These are phyloP conservation scores for Lophotriccus pileatus DNA, from an alignment of 2,797 vertebrate genomes.

Conservation along the genomic window DNA sequence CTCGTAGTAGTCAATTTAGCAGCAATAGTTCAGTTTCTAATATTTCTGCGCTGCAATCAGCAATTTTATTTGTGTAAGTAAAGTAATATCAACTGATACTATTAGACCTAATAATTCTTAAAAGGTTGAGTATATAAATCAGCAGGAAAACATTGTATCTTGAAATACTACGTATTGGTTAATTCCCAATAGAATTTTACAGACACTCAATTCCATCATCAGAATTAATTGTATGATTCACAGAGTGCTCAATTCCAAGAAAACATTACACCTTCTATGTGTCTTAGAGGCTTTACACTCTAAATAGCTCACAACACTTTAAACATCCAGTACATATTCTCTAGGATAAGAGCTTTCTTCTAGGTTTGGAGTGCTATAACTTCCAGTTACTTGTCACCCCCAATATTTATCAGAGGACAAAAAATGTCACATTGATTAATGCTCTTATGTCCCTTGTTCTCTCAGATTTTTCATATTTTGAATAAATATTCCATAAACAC, in stretches of 20 bases:
- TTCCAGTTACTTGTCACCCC: not conserved
- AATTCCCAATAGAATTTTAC: not conserved
- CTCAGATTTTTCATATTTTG: not conserved
- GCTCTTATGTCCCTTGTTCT: not conserved
- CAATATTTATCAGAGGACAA: not conserved
- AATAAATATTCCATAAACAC: not conserved
- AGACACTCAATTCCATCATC: not conserved
- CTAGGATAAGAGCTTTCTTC: not conserved
- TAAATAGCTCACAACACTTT: not conserved
- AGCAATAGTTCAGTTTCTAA: conserved; percentile 1
- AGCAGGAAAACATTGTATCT: not conserved
- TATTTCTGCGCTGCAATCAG: not conserved
- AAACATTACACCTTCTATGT: not conserved
- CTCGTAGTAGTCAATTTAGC: not conserved
- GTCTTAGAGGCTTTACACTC: not conserved
- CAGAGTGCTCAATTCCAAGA: not conserved
- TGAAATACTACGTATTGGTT: not conserved
- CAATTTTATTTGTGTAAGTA: not conserved
- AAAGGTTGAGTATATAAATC: not conserved
- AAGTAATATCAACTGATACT: not conserved
- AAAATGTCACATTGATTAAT: not conserved
- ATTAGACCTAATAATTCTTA: not conserved
- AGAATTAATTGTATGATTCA: not conserved
- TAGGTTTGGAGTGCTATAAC: not conserved
- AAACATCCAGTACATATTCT: not conserved